phyloP scores from a whole-genome alignment of 2,888 invertebrate species.

The Oscheius sp. region DNA sequence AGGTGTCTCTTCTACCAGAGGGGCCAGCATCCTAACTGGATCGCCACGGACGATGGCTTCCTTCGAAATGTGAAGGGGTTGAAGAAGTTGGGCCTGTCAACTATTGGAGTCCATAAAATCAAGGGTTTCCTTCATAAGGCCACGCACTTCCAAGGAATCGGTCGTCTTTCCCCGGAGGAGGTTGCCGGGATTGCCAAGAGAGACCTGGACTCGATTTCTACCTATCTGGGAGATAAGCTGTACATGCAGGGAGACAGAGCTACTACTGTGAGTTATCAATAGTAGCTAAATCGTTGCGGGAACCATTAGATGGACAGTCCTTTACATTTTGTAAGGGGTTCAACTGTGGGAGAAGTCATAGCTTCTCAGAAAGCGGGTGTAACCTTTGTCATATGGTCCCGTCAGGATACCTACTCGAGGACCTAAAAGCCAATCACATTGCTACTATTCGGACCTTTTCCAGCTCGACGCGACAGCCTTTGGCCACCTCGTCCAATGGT shows the following conservation, averaged over 20 bases:
- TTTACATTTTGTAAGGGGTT: not conserved
- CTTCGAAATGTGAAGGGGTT: slow-evolving; percentile 52
- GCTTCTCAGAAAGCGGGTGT: no score
- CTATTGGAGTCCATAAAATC: slow-evolving; percentile 38
- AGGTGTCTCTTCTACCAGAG: slow-evolving; percentile 55
- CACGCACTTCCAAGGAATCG: slow-evolving; percentile 73
- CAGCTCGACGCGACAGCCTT: slow-evolving; percentile 87
- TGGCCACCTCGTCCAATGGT: slow-evolving; percentile 89
- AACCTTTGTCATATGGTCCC: no score
- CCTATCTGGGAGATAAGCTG: slow-evolving; percentile 71
- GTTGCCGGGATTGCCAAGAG: slow-evolving; percentile 72
- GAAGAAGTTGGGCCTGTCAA: slow-evolving; percentile 59
- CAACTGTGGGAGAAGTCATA: no score
- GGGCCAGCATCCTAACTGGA: slow-evolving; percentile 50
- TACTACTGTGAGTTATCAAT: slow-evolving; percentile 46
- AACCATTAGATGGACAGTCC: not conserved
- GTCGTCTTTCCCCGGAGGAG: slow-evolving; percentile 73
- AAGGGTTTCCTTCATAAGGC: slow-evolving; percentile 7
- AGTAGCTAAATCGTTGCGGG: not conserved
- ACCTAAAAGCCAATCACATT: no score
- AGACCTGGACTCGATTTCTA: slow-evolving; percentile 74
- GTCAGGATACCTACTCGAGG: no score
- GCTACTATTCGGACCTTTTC: slow-evolving; percentile 6
- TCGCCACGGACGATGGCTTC: slow-evolving; percentile 59
- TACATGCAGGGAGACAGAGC: slow-evolving; percentile 59